Evolutionary conservation across 2,113 vertebrate species (phyloP), one percentile per base, ranked within the genome.

Genomic region (Catagonus wagneri): DNA sequence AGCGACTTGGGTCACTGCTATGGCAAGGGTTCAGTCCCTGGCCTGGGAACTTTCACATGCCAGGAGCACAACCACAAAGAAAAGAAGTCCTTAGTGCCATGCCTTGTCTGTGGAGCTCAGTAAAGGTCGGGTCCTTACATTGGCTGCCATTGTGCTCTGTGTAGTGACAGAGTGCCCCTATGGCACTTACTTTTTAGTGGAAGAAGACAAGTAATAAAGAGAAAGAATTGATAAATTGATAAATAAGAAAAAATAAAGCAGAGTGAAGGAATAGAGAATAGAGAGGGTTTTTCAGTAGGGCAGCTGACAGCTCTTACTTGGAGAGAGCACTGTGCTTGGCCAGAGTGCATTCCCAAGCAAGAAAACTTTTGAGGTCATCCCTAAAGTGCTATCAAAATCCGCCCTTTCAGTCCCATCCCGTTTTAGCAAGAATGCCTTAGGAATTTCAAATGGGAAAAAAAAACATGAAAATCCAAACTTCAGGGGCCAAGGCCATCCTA

Each of bases 361-460:
- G 89, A n/a, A 68, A 14, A n/a, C 27, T 65, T 69, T 68, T 61
- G 14, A 72, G 36, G 39, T 88, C 44, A 44, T 54, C 27, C 34
- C 54, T 50, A n/a, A 94, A 94, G 83, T 94, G 72, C 52, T 79
- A 22, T 78, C 75, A 75, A 72, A 86, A 74, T 68, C 60, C 1
- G 0, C 16, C 56, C 78, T 80, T 95, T 96, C 20, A 80, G 0
- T 66, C 29, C 32, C 25, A 29, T 89, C 66, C 27, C 29, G 7
- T 58, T 95, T 91, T 83, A 95, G 83, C 39, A 96, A 92, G 71
- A 87, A 75, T 80, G 39, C 22, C 58, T 81, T 72, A 80, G 93
- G 79, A 68, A 87, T 95, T 83, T 93, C 69, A 94, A 71, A 36
- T 75, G 29, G 32, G 36, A 13, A 61, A 54, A 71, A 56, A 13